Conservation (phyloP, 2,797 vertebrate genomes). For the Gymnoscopelus braueri region DNA sequence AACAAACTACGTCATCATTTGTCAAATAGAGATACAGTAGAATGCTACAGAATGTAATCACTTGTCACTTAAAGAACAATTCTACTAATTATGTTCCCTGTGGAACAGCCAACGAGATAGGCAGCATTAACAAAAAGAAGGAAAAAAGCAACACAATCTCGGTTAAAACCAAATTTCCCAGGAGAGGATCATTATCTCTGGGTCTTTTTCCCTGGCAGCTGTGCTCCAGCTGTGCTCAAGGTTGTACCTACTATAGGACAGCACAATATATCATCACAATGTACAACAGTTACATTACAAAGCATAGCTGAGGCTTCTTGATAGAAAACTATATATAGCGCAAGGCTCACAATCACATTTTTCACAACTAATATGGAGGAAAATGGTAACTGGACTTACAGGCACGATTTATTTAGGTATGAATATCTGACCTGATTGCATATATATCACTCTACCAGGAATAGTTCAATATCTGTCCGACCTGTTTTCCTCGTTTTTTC, state of each 20-base stretch:
- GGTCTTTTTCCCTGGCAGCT: slow-evolving; percentile 24
- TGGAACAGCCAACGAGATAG: slow-evolving; percentile 45
- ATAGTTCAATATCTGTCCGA: too few species aligned
- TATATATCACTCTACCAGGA: too few species aligned
- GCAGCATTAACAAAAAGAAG: slow-evolving; percentile 26
- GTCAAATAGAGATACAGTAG: slow-evolving; percentile 31
- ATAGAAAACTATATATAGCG: too few species aligned
- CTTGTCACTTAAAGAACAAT: slow-evolving; percentile 53
- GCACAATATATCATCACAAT: too few species aligned
- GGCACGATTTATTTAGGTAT: too few species aligned
- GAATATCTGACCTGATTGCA: too few species aligned
- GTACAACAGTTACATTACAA: too few species aligned
- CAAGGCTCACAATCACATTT: too few species aligned
- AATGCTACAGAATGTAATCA: slow-evolving; percentile 42
- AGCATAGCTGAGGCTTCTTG: too few species aligned
- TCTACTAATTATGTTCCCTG: slow-evolving; percentile 58
- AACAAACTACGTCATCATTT: slow-evolving; percentile 17
- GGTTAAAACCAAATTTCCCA: background rate
- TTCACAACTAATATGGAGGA: too few species aligned
- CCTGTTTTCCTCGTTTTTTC: too few species aligned
- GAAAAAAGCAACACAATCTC: slow-evolving; percentile 8
- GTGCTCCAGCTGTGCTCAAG: slow-evolving; percentile 34
- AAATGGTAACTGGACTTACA: too few species aligned
- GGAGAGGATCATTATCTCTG: slow-evolving; percentile 54
- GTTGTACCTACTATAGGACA: slow-evolving; percentile 15